Conservation (phyloP, 2,888 invertebrate genomes). For the Chelonus formosanus region DNA sequence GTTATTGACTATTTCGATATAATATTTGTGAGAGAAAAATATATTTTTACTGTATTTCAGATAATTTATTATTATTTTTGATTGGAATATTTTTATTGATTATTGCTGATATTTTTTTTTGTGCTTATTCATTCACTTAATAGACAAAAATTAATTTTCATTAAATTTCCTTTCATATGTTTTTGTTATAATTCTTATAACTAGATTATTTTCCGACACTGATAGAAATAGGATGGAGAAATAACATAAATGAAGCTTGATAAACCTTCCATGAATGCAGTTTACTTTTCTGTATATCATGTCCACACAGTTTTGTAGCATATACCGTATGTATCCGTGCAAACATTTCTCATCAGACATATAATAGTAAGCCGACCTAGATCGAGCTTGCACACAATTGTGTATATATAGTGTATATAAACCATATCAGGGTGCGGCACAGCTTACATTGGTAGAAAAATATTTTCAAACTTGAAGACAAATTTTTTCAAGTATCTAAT, state of each 20-base stretch:
- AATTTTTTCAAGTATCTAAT: slow-evolving; percentile 3
- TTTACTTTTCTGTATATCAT: slow-evolving; percentile 19
- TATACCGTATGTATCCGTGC: slow-evolving; percentile 9
- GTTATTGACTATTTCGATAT: too few species aligned
- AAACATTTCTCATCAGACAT: slow-evolving; percentile 23
- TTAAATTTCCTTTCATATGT: not conserved
- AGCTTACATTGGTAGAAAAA: not conserved
- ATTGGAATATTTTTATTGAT: too few species aligned
- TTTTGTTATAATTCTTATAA: not conserved
- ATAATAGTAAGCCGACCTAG: slow-evolving; percentile 21
- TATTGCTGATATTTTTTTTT: too few species aligned
- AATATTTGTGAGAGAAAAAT: too few species aligned
- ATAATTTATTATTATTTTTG: too few species aligned
- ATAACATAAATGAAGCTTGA: slow-evolving; percentile 8
- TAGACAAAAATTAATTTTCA: too few species aligned
- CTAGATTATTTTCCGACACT: not conserved
- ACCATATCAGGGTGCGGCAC: not conserved
- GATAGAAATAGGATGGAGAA: slow-evolving; percentile 8
- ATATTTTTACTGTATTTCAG: too few species aligned
- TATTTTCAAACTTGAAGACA: slow-evolving; percentile 7
- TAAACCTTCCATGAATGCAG: slow-evolving; percentile 9
- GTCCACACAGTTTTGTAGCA: slow-evolving; percentile 19
- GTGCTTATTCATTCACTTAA: too few species aligned
- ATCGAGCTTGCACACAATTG: slow-evolving; percentile 17
- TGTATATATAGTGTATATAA: slow-evolving; percentile 6